phyloP scores from a whole-genome alignment of 2,888 invertebrate species.

The Nymphalis urticae region DNA sequence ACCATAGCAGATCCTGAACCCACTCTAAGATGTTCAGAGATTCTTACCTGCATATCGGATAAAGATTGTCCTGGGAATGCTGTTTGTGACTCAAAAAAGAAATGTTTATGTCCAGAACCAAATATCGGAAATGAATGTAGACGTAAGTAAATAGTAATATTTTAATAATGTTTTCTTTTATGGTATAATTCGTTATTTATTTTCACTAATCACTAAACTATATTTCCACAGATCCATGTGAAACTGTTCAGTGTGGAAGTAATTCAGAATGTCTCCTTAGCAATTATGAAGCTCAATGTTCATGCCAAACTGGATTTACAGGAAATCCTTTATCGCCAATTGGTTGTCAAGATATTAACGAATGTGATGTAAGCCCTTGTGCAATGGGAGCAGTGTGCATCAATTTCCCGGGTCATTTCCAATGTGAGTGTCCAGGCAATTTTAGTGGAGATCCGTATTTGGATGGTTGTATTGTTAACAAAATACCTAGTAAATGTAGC shows the following conservation, averaged over 20 bases:
- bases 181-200: slow-evolving; percentile 11
- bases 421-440: slow-evolving; percentile 93
- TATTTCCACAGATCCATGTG: slow-evolving; percentile 90
- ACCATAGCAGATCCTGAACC: slow-evolving; percentile 92
- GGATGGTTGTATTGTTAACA: slow-evolving; percentile 86
- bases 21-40: slow-evolving; percentile 89
- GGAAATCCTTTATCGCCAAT: slow-evolving; percentile 84
- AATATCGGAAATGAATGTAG: slow-evolving; percentile 95
- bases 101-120: slow-evolving; percentile 94
- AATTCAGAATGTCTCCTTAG: slow-evolving; percentile 94
- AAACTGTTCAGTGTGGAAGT: slow-evolving; percentile 90
- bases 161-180: slow-evolving; percentile 7
- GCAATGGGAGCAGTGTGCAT: slow-evolving; percentile 92
- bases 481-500: slow-evolving; percentile 86
- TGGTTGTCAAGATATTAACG: slow-evolving; percentile 94
- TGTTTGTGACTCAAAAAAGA: slow-evolving; percentile 88
- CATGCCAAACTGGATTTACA: slow-evolving; percentile 91
- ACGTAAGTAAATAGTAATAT: slow-evolving; percentile 82
- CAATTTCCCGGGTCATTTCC: slow-evolving; percentile 92
- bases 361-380: slow-evolving; percentile 91
- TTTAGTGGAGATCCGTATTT: slow-evolving; percentile 90
- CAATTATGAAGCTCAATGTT: slow-evolving; percentile 91
- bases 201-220: slow-evolving; percentile 23
- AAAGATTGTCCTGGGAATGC: slow-evolving; percentile 95
- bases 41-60: slow-evolving; percentile 88